Percentiles rank a stretch among this genome's conserved stretches.
These are phyloP conservation scores for Ictalurus furcatus DNA, from an alignment of 2,113 vertebrate genomes.

Conservation along the genomic window DNA sequence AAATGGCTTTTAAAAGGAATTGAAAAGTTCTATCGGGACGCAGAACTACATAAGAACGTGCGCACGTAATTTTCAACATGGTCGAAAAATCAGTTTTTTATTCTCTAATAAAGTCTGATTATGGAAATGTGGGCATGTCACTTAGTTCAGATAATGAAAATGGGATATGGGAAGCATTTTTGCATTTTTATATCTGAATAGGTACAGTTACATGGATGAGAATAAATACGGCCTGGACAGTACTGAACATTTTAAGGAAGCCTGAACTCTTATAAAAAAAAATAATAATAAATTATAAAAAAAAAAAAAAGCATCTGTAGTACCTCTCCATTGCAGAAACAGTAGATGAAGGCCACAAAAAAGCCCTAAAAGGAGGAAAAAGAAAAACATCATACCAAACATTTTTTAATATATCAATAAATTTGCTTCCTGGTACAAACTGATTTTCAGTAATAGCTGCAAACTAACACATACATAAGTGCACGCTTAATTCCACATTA, in stretches of 20 bases:
- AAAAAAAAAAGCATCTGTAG: neutral
- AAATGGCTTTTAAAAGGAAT: too few species aligned
- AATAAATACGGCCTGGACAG: neutral
- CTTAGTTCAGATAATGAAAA: neutral
- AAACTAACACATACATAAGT: neutral
- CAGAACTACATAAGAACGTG: too few species aligned
- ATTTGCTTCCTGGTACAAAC: neutral
- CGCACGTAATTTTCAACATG: too few species aligned
- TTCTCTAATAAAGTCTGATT: too few species aligned
- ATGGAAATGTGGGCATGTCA: neutral
- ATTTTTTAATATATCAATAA: neutral
- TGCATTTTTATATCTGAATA: neutral
- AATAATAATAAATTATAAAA: too few species aligned
- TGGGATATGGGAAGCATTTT: neutral
- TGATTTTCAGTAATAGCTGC: neutral
- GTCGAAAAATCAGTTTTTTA: too few species aligned
- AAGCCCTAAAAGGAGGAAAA: constrained; percentile 70
- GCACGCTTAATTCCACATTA: neutral
- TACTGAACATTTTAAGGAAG: neutral
- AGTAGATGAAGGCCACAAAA: constrained; percentile 83
- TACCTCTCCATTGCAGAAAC: constrained; percentile 86
- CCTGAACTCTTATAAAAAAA: neutral
- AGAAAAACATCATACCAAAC: neutral
- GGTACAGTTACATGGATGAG: neutral
- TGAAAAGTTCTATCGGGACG: too few species aligned